phyloP scores from a whole-genome alignment of 2,888 invertebrate species.

The Hydrotaea cyrtoneurina region DNA sequence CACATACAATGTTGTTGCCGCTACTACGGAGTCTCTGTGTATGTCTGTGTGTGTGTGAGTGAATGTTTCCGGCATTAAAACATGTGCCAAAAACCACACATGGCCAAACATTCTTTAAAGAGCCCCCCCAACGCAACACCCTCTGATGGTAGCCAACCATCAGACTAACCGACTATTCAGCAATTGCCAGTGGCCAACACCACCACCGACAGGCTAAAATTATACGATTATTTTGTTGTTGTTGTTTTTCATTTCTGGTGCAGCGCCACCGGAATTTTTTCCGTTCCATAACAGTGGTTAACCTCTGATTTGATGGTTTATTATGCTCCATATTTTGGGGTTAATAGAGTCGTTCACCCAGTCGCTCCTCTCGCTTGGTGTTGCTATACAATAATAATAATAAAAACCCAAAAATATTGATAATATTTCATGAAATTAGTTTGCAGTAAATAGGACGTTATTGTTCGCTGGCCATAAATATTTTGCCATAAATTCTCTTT shows the following conservation, averaged over 20 bases:
- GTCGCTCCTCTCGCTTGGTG: too few relatives aligned
- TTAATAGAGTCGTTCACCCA: slow-evolving; percentile 50
- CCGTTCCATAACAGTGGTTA: slow-evolving; percentile 54
- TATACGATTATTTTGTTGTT: too few relatives aligned
- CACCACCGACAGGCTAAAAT: too few relatives aligned
- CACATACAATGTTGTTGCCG: background rate
- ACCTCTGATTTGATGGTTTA: slow-evolving; percentile 61
- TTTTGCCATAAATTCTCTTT: background rate
- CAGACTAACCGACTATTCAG: background rate
- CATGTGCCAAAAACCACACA: slow-evolving; percentile 38
- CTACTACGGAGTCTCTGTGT: too few relatives aligned
- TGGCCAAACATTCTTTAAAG: background rate
- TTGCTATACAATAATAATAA: background rate
- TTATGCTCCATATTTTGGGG: slow-evolving; percentile 54
- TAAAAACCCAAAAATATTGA: slow-evolving; percentile 48
- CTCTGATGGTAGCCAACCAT: background rate
- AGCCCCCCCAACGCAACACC: background rate
- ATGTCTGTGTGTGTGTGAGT: background rate
- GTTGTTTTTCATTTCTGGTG: slow-evolving; percentile 25
- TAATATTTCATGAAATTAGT: slow-evolving; percentile 55
- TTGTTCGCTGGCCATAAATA: background rate
- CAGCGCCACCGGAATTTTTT: slow-evolving; percentile 37
- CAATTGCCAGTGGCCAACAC: slow-evolving; percentile 10
- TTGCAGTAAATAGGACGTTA: slow-evolving; percentile 7
- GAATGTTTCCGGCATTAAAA: background rate